Evolutionary conservation across 2,888 invertebrate species (phyloP).

Genomic region (Melinopterus prodromus): DNA sequence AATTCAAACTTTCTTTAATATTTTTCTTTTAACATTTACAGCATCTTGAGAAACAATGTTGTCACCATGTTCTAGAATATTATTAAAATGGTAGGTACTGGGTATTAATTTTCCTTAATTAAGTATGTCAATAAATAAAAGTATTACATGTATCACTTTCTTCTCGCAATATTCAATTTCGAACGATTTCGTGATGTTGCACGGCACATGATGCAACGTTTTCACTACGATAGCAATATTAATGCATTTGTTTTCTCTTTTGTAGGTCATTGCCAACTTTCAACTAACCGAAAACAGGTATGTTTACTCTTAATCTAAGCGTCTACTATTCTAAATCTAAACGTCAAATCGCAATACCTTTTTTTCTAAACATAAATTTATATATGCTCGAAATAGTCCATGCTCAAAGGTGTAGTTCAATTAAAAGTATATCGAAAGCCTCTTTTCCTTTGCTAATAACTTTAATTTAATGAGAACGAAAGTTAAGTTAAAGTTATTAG

Average conservation of each 20-base stretch:
- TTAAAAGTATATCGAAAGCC: too few relatives aligned
- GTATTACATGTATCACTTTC: background rate
- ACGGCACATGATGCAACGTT: background rate
- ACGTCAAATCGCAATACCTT: background rate
- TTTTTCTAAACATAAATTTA: background rate
- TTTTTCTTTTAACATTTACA: too few relatives aligned
- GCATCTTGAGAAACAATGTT: too few relatives aligned
- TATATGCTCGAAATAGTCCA: too few relatives aligned
- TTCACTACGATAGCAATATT: background rate
- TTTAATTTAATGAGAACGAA: too few relatives aligned
- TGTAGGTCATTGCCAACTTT: slow-evolving; percentile 23
- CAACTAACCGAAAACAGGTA: slow-evolving; percentile 17
- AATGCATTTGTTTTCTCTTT: background rate
- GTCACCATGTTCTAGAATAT: too few relatives aligned
- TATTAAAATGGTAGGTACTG: too few relatives aligned
- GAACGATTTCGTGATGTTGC: background rate
- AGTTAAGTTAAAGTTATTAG: too few relatives aligned
- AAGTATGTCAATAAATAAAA: background rate
- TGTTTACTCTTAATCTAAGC: background rate
- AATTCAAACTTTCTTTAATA: too few relatives aligned
- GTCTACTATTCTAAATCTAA: background rate
- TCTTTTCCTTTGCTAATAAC: too few relatives aligned
- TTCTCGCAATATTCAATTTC: background rate
- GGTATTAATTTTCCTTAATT: background rate
- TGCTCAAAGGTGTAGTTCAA: too few relatives aligned